Percentiles rank a stretch among this genome's conserved stretches.
Conservation (phyloP, 2,797 vertebrate species). For the Enteromius paludinosus region DNA sequence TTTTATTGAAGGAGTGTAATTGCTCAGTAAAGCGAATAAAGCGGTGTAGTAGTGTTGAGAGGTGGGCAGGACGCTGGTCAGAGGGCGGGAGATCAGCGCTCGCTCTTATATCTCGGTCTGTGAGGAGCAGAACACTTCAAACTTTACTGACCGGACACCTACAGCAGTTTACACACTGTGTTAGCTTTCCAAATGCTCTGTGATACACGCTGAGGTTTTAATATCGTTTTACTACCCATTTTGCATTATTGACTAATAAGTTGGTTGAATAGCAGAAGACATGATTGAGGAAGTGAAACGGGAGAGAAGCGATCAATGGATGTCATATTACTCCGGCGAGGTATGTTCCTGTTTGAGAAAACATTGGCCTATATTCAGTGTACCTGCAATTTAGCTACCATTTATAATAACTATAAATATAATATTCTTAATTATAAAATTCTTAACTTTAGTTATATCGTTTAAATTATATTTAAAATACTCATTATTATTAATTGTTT, state of each 20-base stretch:
- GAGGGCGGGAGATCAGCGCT: slow-evolving; percentile 48
- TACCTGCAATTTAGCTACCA: too few relatives aligned
- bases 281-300: slow-evolving; percentile 62
- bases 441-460: not conserved
- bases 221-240: slow-evolving; percentile 1
- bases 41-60: not conserved
- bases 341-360: slow-evolving; percentile 28
- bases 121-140: slow-evolving; percentile 19
- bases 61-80: slow-evolving; percentile 42
- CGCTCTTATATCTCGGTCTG: slow-evolving; percentile 34
- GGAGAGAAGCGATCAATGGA: slow-evolving; percentile 59
- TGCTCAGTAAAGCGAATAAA: not conserved
- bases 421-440: not conserved
- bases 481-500: too few relatives aligned
- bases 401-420: not conserved
- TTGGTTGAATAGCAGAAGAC: not conserved
- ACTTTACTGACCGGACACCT: slow-evolving; percentile 35
- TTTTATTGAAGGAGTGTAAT: slow-evolving; percentile 21
- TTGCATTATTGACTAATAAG: not conserved
- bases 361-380: not conserved
- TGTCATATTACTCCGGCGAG: slow-evolving; percentile 54
- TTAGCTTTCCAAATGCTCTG: not conserved
- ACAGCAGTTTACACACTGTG: slow-evolving; percentile 3
- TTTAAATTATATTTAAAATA: too few relatives aligned
- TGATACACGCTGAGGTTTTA: not conserved